Conservation (phyloP, 2,888 invertebrate species). For the Torymus auratus region DNA sequence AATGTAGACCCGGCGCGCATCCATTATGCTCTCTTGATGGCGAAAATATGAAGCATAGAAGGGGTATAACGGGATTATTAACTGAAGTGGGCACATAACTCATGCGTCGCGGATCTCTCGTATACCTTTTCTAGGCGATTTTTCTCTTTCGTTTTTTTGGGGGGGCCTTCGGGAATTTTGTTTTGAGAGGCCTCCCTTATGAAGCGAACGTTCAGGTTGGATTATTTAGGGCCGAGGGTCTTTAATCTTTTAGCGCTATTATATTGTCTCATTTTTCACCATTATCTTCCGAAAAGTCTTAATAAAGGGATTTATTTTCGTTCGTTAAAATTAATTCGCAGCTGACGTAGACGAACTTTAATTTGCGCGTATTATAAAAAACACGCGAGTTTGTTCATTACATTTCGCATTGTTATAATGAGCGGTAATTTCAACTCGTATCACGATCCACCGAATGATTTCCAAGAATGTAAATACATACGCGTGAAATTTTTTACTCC, state of each 20-base stretch:
- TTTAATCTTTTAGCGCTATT: not conserved
- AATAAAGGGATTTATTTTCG: too few relatives aligned
- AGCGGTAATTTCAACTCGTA: too few relatives aligned
- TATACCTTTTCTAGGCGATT: conserved; percentile 42
- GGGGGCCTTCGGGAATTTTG: too few relatives aligned
- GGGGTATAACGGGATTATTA: conserved; percentile 71
- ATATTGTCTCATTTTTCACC: not conserved
- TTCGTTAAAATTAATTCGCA: too few relatives aligned
- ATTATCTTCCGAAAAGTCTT: not conserved
- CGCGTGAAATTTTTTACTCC: conserved; percentile 11
- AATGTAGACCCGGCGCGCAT: conserved; percentile 55
- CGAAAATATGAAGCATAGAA: conserved; percentile 48
- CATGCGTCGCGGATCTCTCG: conserved; percentile 55
- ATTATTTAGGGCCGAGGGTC: not conserved
- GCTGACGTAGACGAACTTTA: too few relatives aligned
- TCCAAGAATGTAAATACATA: not conserved
- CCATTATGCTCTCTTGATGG: conserved; percentile 67
- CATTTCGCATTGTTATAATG: too few relatives aligned
- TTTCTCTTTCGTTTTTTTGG: conserved; percentile 19
- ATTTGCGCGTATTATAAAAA: too few relatives aligned
- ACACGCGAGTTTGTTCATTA: too few relatives aligned
- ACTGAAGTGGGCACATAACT: conserved; percentile 69
- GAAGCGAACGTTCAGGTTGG: too few relatives aligned
- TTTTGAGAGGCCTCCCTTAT: too few relatives aligned
- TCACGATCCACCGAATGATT: too few relatives aligned